Base-by-base conservation (phyloP, 2,113 vertebrate species). In the Eudyptes chrysolophus region DNA sequence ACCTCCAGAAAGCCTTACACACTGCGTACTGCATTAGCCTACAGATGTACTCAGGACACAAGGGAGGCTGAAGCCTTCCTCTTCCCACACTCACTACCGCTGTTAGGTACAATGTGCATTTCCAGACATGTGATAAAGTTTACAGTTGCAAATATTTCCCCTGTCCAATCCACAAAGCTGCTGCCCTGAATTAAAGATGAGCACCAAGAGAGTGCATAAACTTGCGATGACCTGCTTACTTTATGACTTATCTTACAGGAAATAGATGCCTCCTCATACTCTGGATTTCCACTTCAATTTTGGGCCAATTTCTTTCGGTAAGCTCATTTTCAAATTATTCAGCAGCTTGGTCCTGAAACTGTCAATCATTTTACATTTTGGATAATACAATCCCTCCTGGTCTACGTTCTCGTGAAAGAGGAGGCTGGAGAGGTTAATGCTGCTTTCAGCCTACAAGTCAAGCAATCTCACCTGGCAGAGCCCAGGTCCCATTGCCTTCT, bases 161-260 rank as follows among this genome's bases (percentile, higher is more conserved):
- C 66, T 66, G 42, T 46, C 71, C 58, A 92, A 86, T 40, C 22
- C 68, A 70, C 66, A 94, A 54, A 88, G 62, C 58, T 86, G n/a
- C 36, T 95, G 83, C 76, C 76, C 71, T 70, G 60, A 94, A 95
- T 91, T 91, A 32, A 84, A 95, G 72, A 78, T 38, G 19, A 91
- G 15, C 14, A 6, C 32, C 80, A 44, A 81, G 40, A 84, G 60
- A 88, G 51, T 3, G 36, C 46, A 77, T 22, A 77, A 66, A 76
- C 51, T 81, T 81, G 48, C 0, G 30, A 86, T 40, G 46, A 84
- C 51, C 80, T 62, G 64, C 34, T 62, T 94, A 61, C 19, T 88
- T 86, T 27, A 49, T 25, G 14, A 44, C 27, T 65, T 72, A 24
- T 74, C 52, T 69, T 69, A 80, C 0, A 3, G 60, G 40, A 90